Evolutionary conservation across 2,888 invertebrate species (phyloP), one percentile per base, ranked within the genome.

Genomic region (Acleris sparsana): DNA sequence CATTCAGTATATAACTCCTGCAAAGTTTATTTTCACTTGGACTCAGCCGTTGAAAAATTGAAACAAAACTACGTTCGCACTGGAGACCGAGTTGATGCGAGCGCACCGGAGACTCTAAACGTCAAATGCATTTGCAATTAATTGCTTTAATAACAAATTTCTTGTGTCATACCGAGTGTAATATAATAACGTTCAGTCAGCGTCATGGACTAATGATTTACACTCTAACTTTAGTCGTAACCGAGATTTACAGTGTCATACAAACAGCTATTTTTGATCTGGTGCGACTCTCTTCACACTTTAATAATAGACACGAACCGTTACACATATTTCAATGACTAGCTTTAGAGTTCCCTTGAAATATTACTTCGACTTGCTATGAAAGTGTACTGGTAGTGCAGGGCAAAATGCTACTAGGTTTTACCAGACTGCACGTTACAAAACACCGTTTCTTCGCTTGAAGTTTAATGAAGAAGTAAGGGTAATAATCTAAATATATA

Each of bases 281-380:
- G 71, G 84, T 85, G 85, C 85, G 82, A 82, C 84, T 88, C 87
- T 86, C 87, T 87, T 86, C 86, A 80, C 88, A 83, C 82, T 87
- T 86, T 89, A 90, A 88, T 86, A 88, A 89, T 91, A 91, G 88
- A 84, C 78, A 78, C 78, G 84, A 85, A 89, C 87, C 87, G 86
- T 85, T 85, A 87, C 84, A 82, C 84, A 86, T 86, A 82, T 85
- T 85, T 83, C 84, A 63, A 67, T 67, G 48, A 84, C 83, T 77
- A 82, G 82, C 79, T 80, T 76, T 77, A 80, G 72, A 76, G 83
- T 77, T 79, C 79, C 83, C 83, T 83, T 84, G 83, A 85, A 83
- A 84, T 85, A 82, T 80, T 78, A 79, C 74, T 79, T 75, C 78
- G 76, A 75, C 78, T 79, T 79, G 2, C 11, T 44, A 13, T 57